Base-by-base conservation (phyloP, 2,888 invertebrate genomes). In the Ormia ochracea region DNA sequence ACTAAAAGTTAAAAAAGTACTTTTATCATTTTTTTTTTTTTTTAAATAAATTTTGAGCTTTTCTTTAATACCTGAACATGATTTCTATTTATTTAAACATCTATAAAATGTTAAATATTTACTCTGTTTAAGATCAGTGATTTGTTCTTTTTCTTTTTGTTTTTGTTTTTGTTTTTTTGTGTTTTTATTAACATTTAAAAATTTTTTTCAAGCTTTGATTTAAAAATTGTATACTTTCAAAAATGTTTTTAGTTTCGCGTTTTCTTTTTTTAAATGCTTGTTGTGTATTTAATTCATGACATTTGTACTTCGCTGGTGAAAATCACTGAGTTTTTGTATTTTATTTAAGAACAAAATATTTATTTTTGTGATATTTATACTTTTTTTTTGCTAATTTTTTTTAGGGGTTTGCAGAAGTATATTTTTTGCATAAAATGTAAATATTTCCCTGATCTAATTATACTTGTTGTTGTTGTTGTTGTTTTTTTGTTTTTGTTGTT, bases 281-380 rank as follows among this genome's bases (percentile, higher is more conserved):
- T 74, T 66, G 61, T 58, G 54, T 78, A 56, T 74, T 81, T 78
- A 74, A 58, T 69, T 82, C 81, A 78, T 81, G 87, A 87, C 86
- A 87, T 90, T 90, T 90, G 89, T 90, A 90, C 90, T 90, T 88
- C 86, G 87, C 89, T 88, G 90, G 90, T 90, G 89, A 88, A 88
- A 89, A 89, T 90, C 90, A 90, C 90, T 90, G 90, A 89, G 88
- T 86, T 69, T 68, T 73, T 45, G 83, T 85, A 68, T 65, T 38
- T 54, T 65, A 50, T 78, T 52, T 43, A 59, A 61, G 76, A n/a
- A n/a, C n/a, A 72, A 78, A 63, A 79, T 58, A 52, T 81, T 66
- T 61, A 21, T 43, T 50, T 77, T 75, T 26, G 5, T 10, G 52
- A 63, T 72, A 54, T 74, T n/a, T n/a, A n/a, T n/a, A n/a, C n/a